Conservation (phyloP, 2,113 vertebrate species). For the Hippopotamus amphibius region DNA sequence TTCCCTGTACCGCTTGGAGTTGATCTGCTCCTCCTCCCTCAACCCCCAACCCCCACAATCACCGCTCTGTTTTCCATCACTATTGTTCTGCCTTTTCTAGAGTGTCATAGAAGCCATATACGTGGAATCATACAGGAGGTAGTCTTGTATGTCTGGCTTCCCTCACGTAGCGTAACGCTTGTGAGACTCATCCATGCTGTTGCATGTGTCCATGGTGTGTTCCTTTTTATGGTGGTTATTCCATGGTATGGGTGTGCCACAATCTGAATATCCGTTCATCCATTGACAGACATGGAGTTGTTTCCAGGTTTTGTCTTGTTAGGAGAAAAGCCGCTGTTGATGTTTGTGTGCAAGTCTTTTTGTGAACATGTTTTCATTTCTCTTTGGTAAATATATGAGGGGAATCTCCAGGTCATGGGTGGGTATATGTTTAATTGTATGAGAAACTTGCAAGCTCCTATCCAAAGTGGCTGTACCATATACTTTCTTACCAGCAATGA, state of each 20-base stretch:
- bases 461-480: neutral
- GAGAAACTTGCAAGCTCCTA: neutral
- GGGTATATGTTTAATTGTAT: neutral
- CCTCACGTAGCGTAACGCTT: too few relatives aligned
- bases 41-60: neutral
- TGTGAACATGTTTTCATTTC: neutral
- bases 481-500: too few relatives aligned
- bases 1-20: accelerated
- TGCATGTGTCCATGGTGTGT: too few relatives aligned
- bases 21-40: too few relatives aligned
- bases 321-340: neutral
- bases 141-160: too few relatives aligned
- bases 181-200: too few relatives aligned
- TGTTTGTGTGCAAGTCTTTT: neutral
- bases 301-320: neutral
- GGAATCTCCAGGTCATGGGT: neutral
- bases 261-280: neutral
- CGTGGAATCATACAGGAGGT: too few relatives aligned
- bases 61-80: neutral
- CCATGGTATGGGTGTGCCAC: too few relatives aligned
- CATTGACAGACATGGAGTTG: neutral
- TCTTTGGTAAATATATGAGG: neutral
- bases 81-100: neutral
- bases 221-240: too few relatives aligned
- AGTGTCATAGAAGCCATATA: neutral